phyloP scores from a whole-genome alignment of 64 coral and sea anemone species.

The Platygyra sinensis region DNA sequence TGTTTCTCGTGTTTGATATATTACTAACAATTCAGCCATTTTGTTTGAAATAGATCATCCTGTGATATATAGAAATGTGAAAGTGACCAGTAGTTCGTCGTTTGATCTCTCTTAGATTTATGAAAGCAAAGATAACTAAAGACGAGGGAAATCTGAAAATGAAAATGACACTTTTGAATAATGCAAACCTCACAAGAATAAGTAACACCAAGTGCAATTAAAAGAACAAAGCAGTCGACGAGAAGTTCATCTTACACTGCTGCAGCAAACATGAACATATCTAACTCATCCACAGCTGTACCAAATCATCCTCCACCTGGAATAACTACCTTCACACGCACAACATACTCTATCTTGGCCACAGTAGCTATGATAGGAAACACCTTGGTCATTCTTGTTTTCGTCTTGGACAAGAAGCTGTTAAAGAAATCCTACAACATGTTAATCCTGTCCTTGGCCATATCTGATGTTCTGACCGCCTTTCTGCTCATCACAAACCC shows the following conservation, averaged over 20 bases:
- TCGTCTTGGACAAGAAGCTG: background rate
- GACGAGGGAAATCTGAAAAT: too few species aligned
- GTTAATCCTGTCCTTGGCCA: background rate
- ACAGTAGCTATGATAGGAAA: background rate
- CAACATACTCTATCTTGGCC: background rate
- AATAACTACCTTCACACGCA: conserved; percentile 11
- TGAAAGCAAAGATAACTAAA: too few species aligned
- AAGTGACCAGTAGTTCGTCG: too few species aligned
- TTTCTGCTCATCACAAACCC: background rate
- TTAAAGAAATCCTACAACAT: conserved; percentile 3
- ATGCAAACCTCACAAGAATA: background rate
- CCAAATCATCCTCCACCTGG: background rate
- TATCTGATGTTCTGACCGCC: background rate
- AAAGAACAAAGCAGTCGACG: background rate
- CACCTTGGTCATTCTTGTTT: background rate
- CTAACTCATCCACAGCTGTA: background rate
- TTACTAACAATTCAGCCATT: too few species aligned
- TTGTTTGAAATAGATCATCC: too few species aligned
- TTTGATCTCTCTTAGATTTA: too few species aligned
- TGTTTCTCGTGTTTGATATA: too few species aligned
- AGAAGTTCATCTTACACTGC: background rate
- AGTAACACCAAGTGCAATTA: background rate
- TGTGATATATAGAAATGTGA: too few species aligned
- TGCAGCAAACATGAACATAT: background rate
- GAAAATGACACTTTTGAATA: too few species aligned